Evolutionary conservation across 2,113 vertebrate genomes (phyloP).

Genomic region (Turdus rufiventris): DNA sequence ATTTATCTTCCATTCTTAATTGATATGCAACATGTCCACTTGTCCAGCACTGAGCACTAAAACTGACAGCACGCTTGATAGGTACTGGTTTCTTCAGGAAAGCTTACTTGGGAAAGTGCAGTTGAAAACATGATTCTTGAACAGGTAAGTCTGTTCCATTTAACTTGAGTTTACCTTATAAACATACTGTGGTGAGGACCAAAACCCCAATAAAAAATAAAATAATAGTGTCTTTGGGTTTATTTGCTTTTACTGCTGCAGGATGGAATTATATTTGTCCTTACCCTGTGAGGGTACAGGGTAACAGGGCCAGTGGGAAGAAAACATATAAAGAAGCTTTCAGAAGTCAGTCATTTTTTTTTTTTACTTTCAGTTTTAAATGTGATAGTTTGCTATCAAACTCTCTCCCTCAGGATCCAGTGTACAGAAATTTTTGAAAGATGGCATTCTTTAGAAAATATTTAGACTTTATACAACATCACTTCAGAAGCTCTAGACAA

Average conservation of each 20-base stretch:
- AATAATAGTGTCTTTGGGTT: background rate
- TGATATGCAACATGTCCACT: conserved; percentile 60
- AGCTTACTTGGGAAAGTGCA: background rate
- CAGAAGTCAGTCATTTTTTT: background rate
- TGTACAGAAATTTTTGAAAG: background rate
- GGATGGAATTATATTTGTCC: background rate
- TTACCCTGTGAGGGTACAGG: background rate
- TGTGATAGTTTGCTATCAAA: background rate
- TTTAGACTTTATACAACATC: background rate
- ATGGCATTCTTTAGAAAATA: background rate
- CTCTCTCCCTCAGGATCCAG: background rate
- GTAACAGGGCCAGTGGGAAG: background rate
- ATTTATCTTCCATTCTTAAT: conserved; percentile 67
- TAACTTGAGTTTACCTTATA: background rate
- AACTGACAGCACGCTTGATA: background rate
- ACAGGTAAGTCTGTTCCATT: background rate
- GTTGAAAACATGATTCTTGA: background rate
- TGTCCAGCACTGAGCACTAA: background rate
- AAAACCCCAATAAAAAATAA: background rate
- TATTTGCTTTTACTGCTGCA: background rate
- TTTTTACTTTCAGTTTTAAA: background rate
- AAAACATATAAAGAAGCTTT: background rate
- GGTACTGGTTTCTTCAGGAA: background rate
- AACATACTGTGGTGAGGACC: background rate
- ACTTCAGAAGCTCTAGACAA: background rate